Conservation (phyloP, 2,888 invertebrate genomes). For the Uloborus plumipes region DNA sequence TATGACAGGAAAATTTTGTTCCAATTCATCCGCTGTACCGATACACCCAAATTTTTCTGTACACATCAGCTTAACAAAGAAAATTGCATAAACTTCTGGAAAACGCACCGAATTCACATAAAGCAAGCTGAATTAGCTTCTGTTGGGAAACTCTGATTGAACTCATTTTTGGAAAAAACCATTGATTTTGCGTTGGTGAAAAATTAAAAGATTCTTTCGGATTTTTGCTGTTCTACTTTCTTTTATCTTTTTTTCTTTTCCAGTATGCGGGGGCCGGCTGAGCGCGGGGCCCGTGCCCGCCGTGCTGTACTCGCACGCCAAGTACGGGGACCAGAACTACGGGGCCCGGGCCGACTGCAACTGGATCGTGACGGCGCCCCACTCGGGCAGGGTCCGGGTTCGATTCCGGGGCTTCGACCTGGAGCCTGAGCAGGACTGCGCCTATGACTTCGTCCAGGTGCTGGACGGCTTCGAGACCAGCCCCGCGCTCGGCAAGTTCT, state of each 20-base stretch:
- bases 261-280: slow-evolving; percentile 94
- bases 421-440: slow-evolving; percentile 92
- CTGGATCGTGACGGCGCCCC: slow-evolving; percentile 93
- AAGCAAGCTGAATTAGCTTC: no score
- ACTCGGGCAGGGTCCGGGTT: slow-evolving; percentile 79
- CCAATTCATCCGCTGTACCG: no score
- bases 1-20: no score
- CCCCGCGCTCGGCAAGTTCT: slow-evolving; percentile 86
- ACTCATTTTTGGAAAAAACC: no score
- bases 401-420: slow-evolving; percentile 90
- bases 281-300: slow-evolving; percentile 86
- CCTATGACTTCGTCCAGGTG: slow-evolving; percentile 94
- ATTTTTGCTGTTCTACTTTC: no score
- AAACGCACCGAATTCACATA: no score
- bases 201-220: no score
- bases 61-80: no score
- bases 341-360: slow-evolving; percentile 92
- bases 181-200: no score
- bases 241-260: slow-evolving; percentile 57
- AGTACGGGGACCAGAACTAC: slow-evolving; percentile 92
- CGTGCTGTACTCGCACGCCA: slow-evolving; percentile 94
- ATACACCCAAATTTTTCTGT: no score
- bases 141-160: no score
- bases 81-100: no score
- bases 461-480: slow-evolving; percentile 89